Evolutionary conservation across 2,888 invertebrate genomes (phyloP), one percentile per base, ranked within the genome.

Genomic region (Belgica antarctica): DNA sequence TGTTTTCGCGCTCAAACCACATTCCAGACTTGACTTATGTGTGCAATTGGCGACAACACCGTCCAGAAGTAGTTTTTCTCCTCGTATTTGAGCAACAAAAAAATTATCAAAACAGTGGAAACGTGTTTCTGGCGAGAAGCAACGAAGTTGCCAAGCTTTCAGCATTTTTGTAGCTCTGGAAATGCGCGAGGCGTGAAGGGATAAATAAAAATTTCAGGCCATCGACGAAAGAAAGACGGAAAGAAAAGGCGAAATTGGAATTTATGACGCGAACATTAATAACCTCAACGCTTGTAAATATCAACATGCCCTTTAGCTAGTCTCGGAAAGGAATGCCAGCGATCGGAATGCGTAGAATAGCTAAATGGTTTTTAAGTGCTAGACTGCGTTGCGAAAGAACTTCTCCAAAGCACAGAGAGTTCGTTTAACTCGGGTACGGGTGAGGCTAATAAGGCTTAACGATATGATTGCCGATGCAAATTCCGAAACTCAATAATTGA

Each of bases 281-380:
- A 47, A 47, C 10, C 17, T 52, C 25, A 19, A 8, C 19, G 59
- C 59, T 46, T 12, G 4, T 46, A 46, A 46, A 12, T 12, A 46
- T 46, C 46, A 46, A 7, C 24, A 59, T 7, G 52, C 19, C 34
- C 52, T 52, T n/a, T 46, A 15, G 46, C 46, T 7, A 46, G 46
- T 46, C 46, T 46, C 10, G 22, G 5, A 31, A 52, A 17, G 12
- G 52, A 52, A 52, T 52, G 22, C 4, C 12, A 12, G 4, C 22
- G 52, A 27, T 27, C 34, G 68, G 68, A 68, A 68, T 68, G 68
- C 57, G 68, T 68, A 34, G 57, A 57, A 47, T 47, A 65, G 46
- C 63, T 65, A 65, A 65, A 68, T 68, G 57, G 31, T 22, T 68
- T 57, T 68, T 68, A 68, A 66, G 65, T 66, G 36, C 68, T 57